Evolutionary conservation across 2,797 vertebrate species (phyloP).

Genomic region (Myiothlypis coronata): DNA sequence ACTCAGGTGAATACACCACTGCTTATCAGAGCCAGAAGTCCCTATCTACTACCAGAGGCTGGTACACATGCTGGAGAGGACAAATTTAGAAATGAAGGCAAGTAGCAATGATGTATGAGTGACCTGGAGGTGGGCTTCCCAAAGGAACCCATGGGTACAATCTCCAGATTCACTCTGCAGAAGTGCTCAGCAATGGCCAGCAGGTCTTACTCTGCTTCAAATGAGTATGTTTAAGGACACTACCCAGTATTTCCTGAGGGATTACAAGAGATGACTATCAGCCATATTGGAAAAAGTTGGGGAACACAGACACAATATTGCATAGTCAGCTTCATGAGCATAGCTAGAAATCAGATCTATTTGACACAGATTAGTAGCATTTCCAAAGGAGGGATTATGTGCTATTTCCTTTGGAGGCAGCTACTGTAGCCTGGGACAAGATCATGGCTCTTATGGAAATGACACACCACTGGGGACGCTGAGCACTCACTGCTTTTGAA

Average conservation of each 20-base stretch:
- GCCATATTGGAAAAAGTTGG: not conserved
- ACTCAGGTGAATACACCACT: not conserved
- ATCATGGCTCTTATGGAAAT: not conserved
- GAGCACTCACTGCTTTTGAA: slow-evolving; percentile 11
- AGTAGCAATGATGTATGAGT: not conserved
- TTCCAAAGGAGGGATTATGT: slow-evolving; percentile 58
- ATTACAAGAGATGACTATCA: not conserved
- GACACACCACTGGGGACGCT: not conserved
- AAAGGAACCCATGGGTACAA: not conserved
- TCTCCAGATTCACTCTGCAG: not conserved
- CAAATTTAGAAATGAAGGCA: not conserved
- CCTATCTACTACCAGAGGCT: not conserved
- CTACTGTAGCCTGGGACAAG: slow-evolving; percentile 23
- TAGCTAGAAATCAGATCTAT: slow-evolving; percentile 36
- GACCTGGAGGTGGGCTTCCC: not conserved
- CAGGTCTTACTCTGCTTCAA: not conserved
- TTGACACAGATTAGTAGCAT: slow-evolving; percentile 2
- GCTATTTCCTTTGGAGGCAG: slow-evolving; percentile 55
- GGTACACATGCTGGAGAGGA: not conserved
- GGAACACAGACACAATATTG: slow-evolving; percentile 6
- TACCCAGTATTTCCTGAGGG: not conserved
- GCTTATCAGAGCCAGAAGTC: not conserved
- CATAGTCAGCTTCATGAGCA: slow-evolving; percentile 32
- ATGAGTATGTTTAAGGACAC: not conserved
- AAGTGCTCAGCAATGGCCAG: not conserved